Evolutionary conservation across 2,888 invertebrate genomes (phyloP).

Genomic region (Tribolium freemani): DNA sequence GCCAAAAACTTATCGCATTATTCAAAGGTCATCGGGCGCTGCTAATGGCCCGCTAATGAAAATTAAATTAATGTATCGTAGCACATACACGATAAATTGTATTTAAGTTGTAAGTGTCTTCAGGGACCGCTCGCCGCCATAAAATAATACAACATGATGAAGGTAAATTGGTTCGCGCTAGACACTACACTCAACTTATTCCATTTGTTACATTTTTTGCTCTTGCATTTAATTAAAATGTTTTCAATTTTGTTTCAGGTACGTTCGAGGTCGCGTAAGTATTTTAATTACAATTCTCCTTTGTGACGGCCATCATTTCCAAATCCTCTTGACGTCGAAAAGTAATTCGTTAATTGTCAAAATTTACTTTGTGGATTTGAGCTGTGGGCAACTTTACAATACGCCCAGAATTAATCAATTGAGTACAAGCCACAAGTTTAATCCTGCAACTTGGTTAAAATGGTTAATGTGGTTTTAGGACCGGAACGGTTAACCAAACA

Average conservation of each 20-base stretch:
- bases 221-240: neutral
- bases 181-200: conserved; percentile 1
- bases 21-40: neutral
- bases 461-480: conserved; percentile 41
- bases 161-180: conserved; percentile 18
- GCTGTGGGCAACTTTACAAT: conserved; percentile 9
- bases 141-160: conserved; percentile 19
- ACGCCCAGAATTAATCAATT: conserved; percentile 39
- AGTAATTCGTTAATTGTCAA: conserved; percentile 22
- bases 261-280: conserved; percentile 2
- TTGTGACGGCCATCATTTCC: neutral
- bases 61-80: conserved; percentile 10
- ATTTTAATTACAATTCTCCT: conserved; percentile 11
- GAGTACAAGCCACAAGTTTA: conserved; percentile 40
- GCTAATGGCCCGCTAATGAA: neutral
- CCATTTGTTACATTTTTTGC: neutral
- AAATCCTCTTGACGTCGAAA: neutral
- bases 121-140: conserved; percentile 11
- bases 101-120: conserved; percentile 27
- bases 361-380: conserved; percentile 27
- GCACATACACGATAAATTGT: conserved; percentile 20
- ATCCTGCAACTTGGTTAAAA: conserved; percentile 41
- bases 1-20: neutral
- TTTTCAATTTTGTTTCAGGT: conserved; percentile 19
- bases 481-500: conserved; percentile 39